Evolutionary conservation across 2,888 invertebrate species (phyloP).

Genomic region (Ischnus inquisitorius): DNA sequence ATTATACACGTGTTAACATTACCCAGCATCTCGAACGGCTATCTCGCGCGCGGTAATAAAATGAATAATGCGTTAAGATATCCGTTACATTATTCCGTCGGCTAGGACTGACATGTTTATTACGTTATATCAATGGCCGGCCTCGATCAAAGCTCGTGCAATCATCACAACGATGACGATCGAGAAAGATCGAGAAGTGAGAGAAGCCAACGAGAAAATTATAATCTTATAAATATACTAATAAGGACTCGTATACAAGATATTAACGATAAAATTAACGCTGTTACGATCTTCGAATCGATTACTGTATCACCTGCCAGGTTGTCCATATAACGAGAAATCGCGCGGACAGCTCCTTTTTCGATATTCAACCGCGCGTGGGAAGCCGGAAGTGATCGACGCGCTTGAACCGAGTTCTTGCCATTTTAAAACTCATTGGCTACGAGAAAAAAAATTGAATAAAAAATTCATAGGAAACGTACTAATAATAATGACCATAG

Average conservation of each 20-base stretch:
- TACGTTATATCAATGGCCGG: constrained; percentile 62
- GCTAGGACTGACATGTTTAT: constrained; percentile 64
- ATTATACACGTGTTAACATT: constrained; percentile 45
- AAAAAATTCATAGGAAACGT: not conserved
- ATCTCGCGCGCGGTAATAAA: constrained; percentile 40
- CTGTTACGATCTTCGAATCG: constrained; percentile 40
- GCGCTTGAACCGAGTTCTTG: not conserved
- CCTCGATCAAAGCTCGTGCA: constrained; percentile 56
- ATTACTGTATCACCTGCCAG: constrained; percentile 14
- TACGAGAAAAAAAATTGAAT: constrained; percentile 20
- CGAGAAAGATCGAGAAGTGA: not conserved
- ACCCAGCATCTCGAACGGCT: not conserved
- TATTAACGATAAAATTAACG: constrained; percentile 47
- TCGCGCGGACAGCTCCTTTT: constrained; percentile 41
- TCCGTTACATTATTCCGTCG: constrained; percentile 62
- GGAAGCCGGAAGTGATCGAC: constrained; percentile 65
- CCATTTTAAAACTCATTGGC: constrained; percentile 44
- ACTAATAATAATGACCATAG: not conserved
- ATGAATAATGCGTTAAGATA: constrained; percentile 54
- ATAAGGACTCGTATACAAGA: constrained; percentile 1
- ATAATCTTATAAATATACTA: not conserved
- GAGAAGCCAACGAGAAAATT: constrained; percentile 6
- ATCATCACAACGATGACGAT: constrained; percentile 32
- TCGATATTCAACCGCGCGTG: constrained; percentile 53
- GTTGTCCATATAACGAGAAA: constrained; percentile 5